Base-by-base conservation (phyloP, 1,140 invertebrate genomes). In the Drosophila rhopaloa region DNA sequence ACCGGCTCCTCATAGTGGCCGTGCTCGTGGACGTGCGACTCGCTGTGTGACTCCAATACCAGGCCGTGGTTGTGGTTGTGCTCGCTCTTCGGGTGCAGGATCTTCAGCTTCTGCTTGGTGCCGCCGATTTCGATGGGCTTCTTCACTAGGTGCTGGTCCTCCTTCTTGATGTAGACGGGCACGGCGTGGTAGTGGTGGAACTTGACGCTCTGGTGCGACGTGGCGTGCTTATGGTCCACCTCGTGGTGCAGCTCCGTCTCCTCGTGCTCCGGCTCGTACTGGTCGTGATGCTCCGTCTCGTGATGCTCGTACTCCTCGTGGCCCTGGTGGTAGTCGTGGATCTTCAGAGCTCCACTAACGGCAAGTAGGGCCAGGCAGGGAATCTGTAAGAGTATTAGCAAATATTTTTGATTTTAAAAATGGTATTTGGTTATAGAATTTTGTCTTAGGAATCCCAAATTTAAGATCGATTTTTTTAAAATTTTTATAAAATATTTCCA, bases 141-240 rank as follows among this genome's bases (percentile, higher is more conserved):
- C 71, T 95, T 93, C 9, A 95, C 89, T 38, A 94, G 88, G 81
- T 95, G 94, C 78, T 93, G 93, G 86, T 95, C 94, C 82, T 95
- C 94, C 78, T 95, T 94, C 92, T 95, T 95, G 4, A 95, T 93
- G 88, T 95, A 95, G 4, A 95, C 94, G 11, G 94, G 94, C 8
- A 95, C 94, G 7, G 94, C 93, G 72, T 95, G 94, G 89, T 94
- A 95, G 72, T 95, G 94, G 78, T 95, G 94, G 76, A 95, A 94
- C 74, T 95, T 95, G 70, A 95, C 94, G 38, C 94, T 94, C 89
- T 95, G 94, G 79, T 95, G 94, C 19, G 94, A 95, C 70, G 94
- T 95, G 19, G 94, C 94, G 75, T 94, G 94, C 75, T 95, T 94
- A 66, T 95, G 94, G 62, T 94, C 93, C 37, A 94, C 91, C 65